phyloP scores from a whole-genome alignment of 2,888 invertebrate species.

The Physocephala rufipes region DNA sequence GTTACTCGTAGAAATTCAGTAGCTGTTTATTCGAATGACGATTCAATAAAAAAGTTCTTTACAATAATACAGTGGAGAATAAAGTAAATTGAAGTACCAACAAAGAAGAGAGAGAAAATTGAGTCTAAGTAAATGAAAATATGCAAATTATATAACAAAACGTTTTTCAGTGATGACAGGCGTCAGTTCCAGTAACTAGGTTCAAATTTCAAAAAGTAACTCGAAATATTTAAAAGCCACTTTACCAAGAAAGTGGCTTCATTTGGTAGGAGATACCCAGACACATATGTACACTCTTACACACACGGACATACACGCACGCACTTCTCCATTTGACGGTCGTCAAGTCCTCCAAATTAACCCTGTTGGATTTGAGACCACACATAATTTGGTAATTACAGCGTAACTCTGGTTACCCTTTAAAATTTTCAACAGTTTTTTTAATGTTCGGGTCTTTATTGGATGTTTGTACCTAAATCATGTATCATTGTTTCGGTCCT shows the following conservation, averaged over 20 bases:
- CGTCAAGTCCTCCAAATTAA: neutral
- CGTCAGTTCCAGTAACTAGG: slow-evolving; percentile 13
- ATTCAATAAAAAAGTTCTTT: neutral
- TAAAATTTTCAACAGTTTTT: slow-evolving; percentile 26
- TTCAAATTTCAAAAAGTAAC: no score
- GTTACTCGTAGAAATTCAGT: slow-evolving; percentile 11
- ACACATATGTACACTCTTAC: no score
- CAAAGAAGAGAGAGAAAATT: neutral
- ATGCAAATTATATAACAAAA: slow-evolving; percentile 22
- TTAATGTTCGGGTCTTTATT: slow-evolving; percentile 2
- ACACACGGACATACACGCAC: no score
- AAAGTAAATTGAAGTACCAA: neutral
- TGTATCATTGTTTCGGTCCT: slow-evolving; percentile 28
- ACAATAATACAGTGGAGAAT: neutral
- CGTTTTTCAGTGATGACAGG: neutral
- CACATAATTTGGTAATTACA: slow-evolving; percentile 41
- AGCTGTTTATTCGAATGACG: neutral
- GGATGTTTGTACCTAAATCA: slow-evolving; percentile 26
- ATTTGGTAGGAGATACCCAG: no score
- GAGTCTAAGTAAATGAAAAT: neutral
- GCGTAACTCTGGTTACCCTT: slow-evolving; percentile 18
- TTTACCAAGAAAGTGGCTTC: no score
- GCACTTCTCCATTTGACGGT: neutral
- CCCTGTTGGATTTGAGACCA: slow-evolving; percentile 32
- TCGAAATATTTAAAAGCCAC: no score